Evolutionary conservation across 92 coral and sea anemone species (phyloP), one percentile per base, ranked within the genome.

Genomic region (Porites rus): DNA sequence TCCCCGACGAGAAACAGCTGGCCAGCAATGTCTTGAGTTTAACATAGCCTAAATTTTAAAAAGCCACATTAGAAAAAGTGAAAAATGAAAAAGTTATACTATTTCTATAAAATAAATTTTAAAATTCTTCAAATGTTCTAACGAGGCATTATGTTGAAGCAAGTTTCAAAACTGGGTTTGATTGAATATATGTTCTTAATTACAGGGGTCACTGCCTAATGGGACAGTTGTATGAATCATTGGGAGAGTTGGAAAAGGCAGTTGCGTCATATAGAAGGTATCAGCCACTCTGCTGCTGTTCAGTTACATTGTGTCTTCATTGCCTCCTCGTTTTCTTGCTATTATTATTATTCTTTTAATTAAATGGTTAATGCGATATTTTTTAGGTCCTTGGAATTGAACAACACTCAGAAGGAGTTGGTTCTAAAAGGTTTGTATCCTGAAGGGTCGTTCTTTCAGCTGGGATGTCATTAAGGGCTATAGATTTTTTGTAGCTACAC

Each of bases 241-340:
- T 88, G 43, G 93, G 96, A 6, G 81, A 93, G 68, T 85, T 75
- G 77, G 91, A 90, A 38, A 93, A 92, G 79, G 99, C 99, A 79
- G 78, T 97, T 56, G 79, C 88, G 17, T 95, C 94, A 25, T 97
- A 97, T 80, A 95, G 96, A 92, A 97, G 99, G 99, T 97, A 59
- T 4, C 11, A 38, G 46, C 46, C 5, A 38, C 6, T 3, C 46
- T 38, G 46, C 46, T 38, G 6, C 46, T 56, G 61, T 14, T 14
- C 4, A 10, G 61, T 76, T 58, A 25, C 56, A 3, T 1, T 62
- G 66, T 3, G n/a, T n/a, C 21, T 7, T n/a, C 66, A 62, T 16
- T 67, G 72, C 13, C 31, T 19, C 7, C 28, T 67, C 50, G 3
- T 67, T 9, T 14, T 67, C 72, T 17, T n/a, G 22, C 7, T 38